phyloP scores from a whole-genome alignment of 2,888 invertebrate genomes.

The Eupithecia abbreviata region DNA sequence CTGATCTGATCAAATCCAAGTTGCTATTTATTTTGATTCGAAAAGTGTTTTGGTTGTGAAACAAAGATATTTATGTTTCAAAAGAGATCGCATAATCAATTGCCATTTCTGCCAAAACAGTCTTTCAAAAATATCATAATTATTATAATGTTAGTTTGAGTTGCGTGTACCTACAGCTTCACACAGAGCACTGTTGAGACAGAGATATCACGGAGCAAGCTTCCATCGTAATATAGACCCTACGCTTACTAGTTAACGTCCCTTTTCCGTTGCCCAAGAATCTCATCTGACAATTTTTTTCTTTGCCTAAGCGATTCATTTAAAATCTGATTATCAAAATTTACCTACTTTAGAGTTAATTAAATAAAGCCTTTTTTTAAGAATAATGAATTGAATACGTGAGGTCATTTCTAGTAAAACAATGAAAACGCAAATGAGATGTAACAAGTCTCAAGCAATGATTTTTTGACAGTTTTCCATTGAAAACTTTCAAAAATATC shows the following conservation, averaged over 20 bases:
- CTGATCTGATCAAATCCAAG: not conserved
- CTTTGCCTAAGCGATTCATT: not conserved
- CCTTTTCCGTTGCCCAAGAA: conserved; percentile 3
- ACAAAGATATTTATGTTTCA: not conserved
- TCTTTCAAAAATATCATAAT: not conserved
- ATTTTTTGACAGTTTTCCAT: not conserved
- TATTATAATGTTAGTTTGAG: conserved; percentile 41
- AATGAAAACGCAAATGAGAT: not conserved
- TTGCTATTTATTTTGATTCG: not conserved
- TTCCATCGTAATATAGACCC: conserved; percentile 47
- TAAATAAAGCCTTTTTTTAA: not conserved
- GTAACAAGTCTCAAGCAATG: not conserved
- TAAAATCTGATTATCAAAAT: not conserved
- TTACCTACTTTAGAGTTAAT: not conserved
- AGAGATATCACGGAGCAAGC: conserved; percentile 55
- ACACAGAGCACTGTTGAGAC: conserved; percentile 63
- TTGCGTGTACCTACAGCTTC: conserved; percentile 58
- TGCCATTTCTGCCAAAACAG: not conserved
- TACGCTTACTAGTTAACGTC: conserved; percentile 27
- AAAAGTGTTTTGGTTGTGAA: not conserved
- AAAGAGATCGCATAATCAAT: not conserved
- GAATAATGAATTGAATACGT: not conserved
- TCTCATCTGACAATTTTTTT: not conserved
- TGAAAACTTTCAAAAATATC: not conserved
- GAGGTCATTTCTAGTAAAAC: not conserved